A percentile compares a stretch with the other conserved stretches of the same genome.
Conservation (phyloP, 2,797 vertebrate species). For the Manis pentadactyla region DNA sequence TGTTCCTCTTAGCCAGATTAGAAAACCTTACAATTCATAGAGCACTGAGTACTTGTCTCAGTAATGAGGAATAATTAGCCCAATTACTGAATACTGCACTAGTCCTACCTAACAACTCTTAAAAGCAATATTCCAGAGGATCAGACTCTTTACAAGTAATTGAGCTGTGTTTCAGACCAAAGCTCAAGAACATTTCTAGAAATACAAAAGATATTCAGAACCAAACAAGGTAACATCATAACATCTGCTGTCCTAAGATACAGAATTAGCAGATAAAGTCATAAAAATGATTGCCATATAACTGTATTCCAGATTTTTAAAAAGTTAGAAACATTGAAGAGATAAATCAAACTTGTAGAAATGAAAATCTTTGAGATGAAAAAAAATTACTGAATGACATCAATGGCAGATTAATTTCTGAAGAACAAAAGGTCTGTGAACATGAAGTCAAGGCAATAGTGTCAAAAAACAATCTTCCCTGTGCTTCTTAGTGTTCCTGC, state of each 20-base stretch:
- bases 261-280: neutral
- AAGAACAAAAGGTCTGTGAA: neutral
- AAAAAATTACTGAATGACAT: neutral
- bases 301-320: neutral
- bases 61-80: neutral
- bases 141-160: neutral
- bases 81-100: neutral
- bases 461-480: neutral
- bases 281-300: constrained; percentile 4
- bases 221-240: neutral
- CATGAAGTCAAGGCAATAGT: neutral
- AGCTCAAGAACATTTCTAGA: neutral
- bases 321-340: neutral
- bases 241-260: neutral
- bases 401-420: neutral
- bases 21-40: neutral
- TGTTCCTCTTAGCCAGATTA: neutral
- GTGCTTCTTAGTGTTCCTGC: neutral
- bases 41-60: neutral
- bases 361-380: neutral
- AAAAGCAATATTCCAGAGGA: neutral
- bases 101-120: neutral
- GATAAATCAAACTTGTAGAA: neutral
- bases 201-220: neutral
- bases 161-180: neutral